These are phyloP conservation scores for Cheilosia soror DNA, from an alignment of 2,888 invertebrate species.

Conservation along the genomic window DNA sequence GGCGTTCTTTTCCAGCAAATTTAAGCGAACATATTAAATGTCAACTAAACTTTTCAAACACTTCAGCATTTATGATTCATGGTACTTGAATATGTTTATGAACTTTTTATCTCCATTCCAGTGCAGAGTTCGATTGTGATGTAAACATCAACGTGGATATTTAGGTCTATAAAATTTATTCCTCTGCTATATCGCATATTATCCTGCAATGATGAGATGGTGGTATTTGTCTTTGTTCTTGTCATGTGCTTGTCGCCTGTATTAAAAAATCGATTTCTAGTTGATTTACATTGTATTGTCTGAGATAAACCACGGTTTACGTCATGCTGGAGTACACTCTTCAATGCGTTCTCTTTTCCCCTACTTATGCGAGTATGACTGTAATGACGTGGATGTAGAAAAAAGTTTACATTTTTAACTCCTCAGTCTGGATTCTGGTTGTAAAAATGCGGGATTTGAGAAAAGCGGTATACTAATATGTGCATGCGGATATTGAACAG, in stretches of 20 bases:
- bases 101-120: conserved; percentile 50
- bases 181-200: conserved; percentile 34
- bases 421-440: conserved; percentile 19
- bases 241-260: conserved; percentile 70
- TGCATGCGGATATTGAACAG: conserved; percentile 36
- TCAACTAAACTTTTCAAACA: conserved; percentile 41
- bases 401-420: conserved; percentile 33
- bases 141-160: conserved; percentile 64
- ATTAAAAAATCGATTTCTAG: conserved; percentile 79
- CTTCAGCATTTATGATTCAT: conserved; percentile 56
- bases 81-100: conserved; percentile 68
- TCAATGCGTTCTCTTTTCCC: conserved; percentile 56
- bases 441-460: conserved; percentile 66
- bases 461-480: conserved; percentile 16
- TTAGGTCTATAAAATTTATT: conserved; percentile 59
- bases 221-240: conserved; percentile 75
- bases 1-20: neutral
- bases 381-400: conserved; percentile 48
- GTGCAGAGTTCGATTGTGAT: conserved; percentile 59
- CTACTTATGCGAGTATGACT: conserved; percentile 42
- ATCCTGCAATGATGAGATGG: conserved; percentile 60
- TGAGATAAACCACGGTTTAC: conserved; percentile 83
- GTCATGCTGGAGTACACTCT: conserved; percentile 80
- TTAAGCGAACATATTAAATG: conserved; percentile 11
- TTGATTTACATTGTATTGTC: conserved; percentile 82